Percentiles rank a stretch among this genome's conserved stretches.
Evolutionary conservation across 2,113 vertebrate species (phyloP).

Genomic region (Neopipo cinnamomea): DNA sequence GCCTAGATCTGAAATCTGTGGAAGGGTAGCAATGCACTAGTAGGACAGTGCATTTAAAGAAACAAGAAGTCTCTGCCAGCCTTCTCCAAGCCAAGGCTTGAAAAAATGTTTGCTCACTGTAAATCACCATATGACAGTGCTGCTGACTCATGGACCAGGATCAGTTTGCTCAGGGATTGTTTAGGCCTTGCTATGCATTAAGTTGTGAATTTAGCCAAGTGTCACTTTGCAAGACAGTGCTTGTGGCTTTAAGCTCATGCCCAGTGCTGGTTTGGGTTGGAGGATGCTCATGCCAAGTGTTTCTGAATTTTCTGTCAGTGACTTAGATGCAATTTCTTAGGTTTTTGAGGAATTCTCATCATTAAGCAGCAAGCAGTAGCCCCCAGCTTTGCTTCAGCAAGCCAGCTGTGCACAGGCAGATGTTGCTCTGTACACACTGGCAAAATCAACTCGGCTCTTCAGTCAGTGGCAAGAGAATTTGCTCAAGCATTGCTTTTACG

Average conservation of each 20-base stretch:
- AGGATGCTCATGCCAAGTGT: background rate
- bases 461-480: background rate
- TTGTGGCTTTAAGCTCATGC: background rate
- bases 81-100: background rate
- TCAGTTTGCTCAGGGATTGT: background rate
- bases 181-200: background rate
- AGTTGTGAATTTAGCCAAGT: background rate
- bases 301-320: background rate
- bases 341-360: background rate
- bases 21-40: background rate
- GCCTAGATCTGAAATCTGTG: background rate
- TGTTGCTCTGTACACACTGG: constrained; percentile 23
- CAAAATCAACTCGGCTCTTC: background rate
- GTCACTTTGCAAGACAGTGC: background rate
- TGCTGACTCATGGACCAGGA: constrained; percentile 5
- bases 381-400: background rate
- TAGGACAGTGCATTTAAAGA: background rate
- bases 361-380: background rate
- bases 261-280: background rate
- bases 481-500: background rate
- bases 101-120: background rate
- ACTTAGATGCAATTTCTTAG: background rate
- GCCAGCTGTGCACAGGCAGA: constrained; percentile 62
- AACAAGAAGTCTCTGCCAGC: background rate
- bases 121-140: background rate